Evolutionary conservation across 2,888 invertebrate genomes (phyloP).

Genomic region (Panopea generosa): DNA sequence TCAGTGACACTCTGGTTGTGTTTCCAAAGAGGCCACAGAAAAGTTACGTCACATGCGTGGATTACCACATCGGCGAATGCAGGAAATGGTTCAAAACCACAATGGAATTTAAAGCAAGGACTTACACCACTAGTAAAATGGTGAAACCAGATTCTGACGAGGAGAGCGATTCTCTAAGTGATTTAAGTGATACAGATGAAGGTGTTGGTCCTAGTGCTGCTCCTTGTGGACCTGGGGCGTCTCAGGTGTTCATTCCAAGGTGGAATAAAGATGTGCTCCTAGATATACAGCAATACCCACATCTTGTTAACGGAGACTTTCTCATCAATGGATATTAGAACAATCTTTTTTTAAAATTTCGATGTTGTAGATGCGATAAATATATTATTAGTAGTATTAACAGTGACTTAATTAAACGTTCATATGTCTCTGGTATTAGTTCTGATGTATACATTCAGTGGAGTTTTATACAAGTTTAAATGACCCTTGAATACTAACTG

Average conservation of each 20-base stretch:
- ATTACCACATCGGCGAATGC: conserved; percentile 78
- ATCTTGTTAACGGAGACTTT: conserved; percentile 39
- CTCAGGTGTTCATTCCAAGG: conserved; percentile 74
- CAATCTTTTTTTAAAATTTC: no score
- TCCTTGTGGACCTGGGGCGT: conserved; percentile 69
- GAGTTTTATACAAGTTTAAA: no score
- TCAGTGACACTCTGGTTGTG: conserved; percentile 74
- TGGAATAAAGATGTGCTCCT: conserved; percentile 60
- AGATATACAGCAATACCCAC: background rate
- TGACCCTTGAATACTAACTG: no score
- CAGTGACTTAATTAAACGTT: no score
- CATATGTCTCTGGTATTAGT: no score
- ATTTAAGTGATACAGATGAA: background rate
- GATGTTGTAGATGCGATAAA: no score
- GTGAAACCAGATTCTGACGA: conserved; percentile 40
- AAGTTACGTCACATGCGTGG: conserved; percentile 72
- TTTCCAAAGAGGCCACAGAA: conserved; percentile 72
- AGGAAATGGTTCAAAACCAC: conserved; percentile 79
- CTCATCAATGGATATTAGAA: conserved; percentile 50
- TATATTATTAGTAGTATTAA: no score
- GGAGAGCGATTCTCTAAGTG: conserved; percentile 15
- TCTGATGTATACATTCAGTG: no score
- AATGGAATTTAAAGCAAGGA: conserved; percentile 78
- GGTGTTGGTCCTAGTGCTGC: background rate
- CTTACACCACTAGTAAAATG: conserved; percentile 71